These are phyloP conservation scores for Brachirus orientalis DNA, from an alignment of 2,113 vertebrate genomes.

Conservation along the genomic window DNA sequence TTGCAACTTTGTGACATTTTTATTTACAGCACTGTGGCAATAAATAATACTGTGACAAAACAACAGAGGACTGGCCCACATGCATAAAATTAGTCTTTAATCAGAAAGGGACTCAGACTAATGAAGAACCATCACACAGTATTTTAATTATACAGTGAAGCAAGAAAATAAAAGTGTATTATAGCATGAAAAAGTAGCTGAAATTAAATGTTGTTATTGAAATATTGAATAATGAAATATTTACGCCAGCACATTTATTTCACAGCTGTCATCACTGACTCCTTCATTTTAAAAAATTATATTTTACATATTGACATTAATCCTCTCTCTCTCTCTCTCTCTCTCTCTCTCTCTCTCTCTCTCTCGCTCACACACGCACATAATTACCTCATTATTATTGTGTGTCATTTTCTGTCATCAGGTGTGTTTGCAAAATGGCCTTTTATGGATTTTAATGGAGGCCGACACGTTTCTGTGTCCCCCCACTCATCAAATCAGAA, in stretches of 20 bases:
- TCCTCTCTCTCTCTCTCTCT: background rate
- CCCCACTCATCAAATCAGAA: slow-evolving; percentile 46
- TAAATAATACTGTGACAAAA: too few species aligned
- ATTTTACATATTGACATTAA: background rate
- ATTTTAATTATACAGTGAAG: background rate
- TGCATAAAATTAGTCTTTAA: too few species aligned
- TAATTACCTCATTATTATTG: slow-evolving; percentile 53
- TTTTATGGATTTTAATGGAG: slow-evolving; percentile 66
- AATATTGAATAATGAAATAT: too few species aligned
- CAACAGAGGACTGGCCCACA: too few species aligned
- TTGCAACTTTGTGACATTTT: too few species aligned
- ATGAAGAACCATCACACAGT: too few species aligned
- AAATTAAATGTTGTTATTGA: background rate
- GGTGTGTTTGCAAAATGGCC: slow-evolving; percentile 64
- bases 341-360: background rate
- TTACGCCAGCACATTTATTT: background rate
- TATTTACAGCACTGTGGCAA: too few species aligned
- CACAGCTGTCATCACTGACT: slow-evolving; percentile 1
- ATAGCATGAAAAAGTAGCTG: background rate
- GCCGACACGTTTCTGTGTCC: slow-evolving; percentile 42
- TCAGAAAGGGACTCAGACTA: too few species aligned
- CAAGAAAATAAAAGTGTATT: background rate
- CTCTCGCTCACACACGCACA: slow-evolving; percentile 1
- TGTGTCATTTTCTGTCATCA: slow-evolving; percentile 67
- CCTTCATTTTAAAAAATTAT: background rate